These are phyloP conservation scores for Parapsyche elsis DNA, from an alignment of 1,140 invertebrate genomes.

Conservation along the genomic window DNA sequence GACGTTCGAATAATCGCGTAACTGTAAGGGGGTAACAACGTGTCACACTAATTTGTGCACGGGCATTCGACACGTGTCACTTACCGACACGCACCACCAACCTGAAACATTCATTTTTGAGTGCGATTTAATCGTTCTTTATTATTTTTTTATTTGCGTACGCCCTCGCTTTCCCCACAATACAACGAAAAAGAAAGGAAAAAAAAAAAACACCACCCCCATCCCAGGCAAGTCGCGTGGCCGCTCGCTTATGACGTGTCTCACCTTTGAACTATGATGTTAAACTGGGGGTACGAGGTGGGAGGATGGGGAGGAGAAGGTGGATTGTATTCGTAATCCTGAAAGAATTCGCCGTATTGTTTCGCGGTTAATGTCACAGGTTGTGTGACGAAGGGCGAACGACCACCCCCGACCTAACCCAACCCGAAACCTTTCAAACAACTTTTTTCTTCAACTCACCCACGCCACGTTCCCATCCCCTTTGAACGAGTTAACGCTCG, in stretches of 20 bases:
- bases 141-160: too few relatives aligned
- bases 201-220: too few relatives aligned
- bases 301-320: not conserved
- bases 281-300: not conserved
- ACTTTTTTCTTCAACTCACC: not conserved
- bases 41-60: too few relatives aligned
- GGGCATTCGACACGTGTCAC: too few relatives aligned
- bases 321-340: not conserved
- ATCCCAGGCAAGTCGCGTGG: not conserved
- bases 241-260: conserved; percentile 5
- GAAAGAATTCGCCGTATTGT: conserved; percentile 24
- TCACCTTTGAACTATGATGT: conserved; percentile 30
- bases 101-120: too few relatives aligned
- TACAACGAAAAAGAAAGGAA: too few relatives aligned
- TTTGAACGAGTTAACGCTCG: not conserved
- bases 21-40: too few relatives aligned
- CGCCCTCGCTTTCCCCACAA: too few relatives aligned
- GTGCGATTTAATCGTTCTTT: too few relatives aligned
- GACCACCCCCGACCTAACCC: not conserved
- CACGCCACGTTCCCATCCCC: not conserved
- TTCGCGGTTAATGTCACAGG: conserved; percentile 19
- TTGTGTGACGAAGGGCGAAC: conserved; percentile 2
- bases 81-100: too few relatives aligned
- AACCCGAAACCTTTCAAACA: not conserved
- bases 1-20: too few relatives aligned